phyloP scores from a whole-genome alignment of 92 coral and sea anemone genomes.

The Porites divaricata region DNA sequence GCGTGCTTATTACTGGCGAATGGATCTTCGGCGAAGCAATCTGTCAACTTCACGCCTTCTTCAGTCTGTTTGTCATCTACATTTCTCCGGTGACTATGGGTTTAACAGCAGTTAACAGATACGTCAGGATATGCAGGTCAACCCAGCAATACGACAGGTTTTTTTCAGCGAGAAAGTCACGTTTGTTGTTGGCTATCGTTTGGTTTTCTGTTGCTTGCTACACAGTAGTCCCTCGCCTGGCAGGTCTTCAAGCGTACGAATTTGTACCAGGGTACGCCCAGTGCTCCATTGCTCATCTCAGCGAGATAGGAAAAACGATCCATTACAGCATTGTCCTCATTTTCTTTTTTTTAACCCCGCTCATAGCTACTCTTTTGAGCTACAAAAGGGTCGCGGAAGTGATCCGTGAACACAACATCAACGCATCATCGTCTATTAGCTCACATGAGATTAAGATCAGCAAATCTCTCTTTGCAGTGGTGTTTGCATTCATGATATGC shows the following conservation, averaged over 20 bases:
- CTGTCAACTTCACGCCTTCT: conserved; percentile 14
- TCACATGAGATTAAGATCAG: conserved; percentile 16
- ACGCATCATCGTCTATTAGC: neutral
- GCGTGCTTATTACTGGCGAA: neutral
- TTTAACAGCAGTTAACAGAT: conserved; percentile 8
- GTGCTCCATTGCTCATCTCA: conserved; percentile 19
- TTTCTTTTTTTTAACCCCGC: neutral
- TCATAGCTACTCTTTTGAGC: neutral
- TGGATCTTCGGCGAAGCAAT: conserved; percentile 3
- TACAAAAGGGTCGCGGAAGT: conserved; percentile 3
- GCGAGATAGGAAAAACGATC: neutral
- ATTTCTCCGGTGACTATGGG: conserved; percentile 20
- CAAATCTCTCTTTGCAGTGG: conserved; percentile 26
- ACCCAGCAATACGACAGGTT: neutral
- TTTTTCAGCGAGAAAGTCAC: conserved; percentile 7
- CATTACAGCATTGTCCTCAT: conserved; percentile 18
- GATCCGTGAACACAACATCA: conserved; percentile 17
- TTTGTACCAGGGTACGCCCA: conserved; percentile 25
- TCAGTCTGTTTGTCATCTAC: conserved; percentile 21
- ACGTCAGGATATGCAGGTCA: neutral
- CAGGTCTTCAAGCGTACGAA: neutral
- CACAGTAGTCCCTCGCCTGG: conserved; percentile 1
- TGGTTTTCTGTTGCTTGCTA: conserved; percentile 25
- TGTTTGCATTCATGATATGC: conserved; percentile 20
- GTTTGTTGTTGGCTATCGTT: neutral